phyloP scores from a whole-genome alignment of 2,113 vertebrate species.

The Anoura caudifer region DNA sequence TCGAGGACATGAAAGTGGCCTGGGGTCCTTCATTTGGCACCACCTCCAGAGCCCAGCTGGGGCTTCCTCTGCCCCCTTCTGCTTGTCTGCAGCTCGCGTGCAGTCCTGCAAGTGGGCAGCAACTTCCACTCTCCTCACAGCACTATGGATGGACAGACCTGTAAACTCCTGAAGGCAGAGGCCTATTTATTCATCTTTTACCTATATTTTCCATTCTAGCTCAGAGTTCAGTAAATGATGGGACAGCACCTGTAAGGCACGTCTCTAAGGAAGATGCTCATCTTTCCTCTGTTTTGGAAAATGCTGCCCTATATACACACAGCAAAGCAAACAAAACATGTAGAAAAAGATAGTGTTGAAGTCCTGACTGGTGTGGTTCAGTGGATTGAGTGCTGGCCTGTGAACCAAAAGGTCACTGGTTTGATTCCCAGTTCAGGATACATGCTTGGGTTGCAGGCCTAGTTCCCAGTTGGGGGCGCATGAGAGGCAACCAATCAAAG shows the following conservation, averaged over 20 bases:
- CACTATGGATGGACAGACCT: not conserved
- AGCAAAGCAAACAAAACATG: not conserved
- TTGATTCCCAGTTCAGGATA: no score
- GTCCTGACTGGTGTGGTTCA: no score
- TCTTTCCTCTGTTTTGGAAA: not conserved
- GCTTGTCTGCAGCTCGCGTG: not conserved
- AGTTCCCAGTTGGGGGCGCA: no score
- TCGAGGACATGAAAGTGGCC: not conserved
- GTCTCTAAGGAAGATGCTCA: not conserved
- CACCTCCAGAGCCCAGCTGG: not conserved
- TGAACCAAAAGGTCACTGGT: no score
- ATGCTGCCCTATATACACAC: not conserved
- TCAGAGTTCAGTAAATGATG: not conserved
- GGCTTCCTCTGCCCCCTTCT: not conserved
- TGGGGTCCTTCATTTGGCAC: not conserved
- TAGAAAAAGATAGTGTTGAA: not conserved
- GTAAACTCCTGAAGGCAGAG: not conserved
- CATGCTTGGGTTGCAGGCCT: no score
- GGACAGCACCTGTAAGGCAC: not conserved
- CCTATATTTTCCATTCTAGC: not conserved
- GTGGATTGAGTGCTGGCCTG: no score
- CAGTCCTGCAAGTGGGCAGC: not conserved
- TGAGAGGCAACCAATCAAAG: no score
- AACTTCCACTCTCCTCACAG: not conserved
- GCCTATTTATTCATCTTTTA: not conserved